Percentiles rank a stretch among this genome's conserved stretches.
Evolutionary conservation across 2,797 vertebrate genomes (phyloP).

Genomic region (Cetoscarus ocellatus): DNA sequence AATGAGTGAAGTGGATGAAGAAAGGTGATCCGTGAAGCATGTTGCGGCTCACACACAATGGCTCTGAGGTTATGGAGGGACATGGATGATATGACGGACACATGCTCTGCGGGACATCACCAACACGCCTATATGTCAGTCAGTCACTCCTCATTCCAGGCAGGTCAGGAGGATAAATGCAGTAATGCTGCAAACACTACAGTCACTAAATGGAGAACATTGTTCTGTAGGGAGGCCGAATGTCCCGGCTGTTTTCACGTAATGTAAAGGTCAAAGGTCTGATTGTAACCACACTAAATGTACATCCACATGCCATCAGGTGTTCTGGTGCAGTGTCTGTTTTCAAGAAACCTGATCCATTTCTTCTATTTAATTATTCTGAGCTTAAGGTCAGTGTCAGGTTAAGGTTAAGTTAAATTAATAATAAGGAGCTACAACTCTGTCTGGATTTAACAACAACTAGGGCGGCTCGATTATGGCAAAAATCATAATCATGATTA

Average conservation of each 20-base stretch:
- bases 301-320: background rate
- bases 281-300: background rate
- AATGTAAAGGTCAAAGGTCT: conserved; percentile 26
- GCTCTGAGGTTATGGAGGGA: background rate
- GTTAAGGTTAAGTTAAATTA: background rate
- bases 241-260: background rate
- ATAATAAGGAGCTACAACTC: background rate
- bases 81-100: background rate
- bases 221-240: conserved; percentile 7
- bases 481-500: no score
- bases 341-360: conserved; percentile 3
- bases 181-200: conserved; percentile 5
- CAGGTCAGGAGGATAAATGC: conserved; percentile 52
- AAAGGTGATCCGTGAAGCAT: background rate
- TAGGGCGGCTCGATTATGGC: no score
- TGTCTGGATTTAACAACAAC: no score
- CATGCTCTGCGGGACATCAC: conserved; percentile 28
- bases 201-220: conserved; percentile 22
- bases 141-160: conserved; percentile 54
- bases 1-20: no score
- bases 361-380: background rate
- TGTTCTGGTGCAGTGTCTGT: conserved; percentile 1
- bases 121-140: conserved; percentile 38
- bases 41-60: background rate
- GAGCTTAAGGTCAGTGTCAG: background rate